A percentile compares a stretch with the other conserved stretches of the same genome.
These are phyloP conservation scores for Antedon mediterranea DNA, from an alignment of 53 echinoderm and acorn worm species.

Conservation along the genomic window DNA sequence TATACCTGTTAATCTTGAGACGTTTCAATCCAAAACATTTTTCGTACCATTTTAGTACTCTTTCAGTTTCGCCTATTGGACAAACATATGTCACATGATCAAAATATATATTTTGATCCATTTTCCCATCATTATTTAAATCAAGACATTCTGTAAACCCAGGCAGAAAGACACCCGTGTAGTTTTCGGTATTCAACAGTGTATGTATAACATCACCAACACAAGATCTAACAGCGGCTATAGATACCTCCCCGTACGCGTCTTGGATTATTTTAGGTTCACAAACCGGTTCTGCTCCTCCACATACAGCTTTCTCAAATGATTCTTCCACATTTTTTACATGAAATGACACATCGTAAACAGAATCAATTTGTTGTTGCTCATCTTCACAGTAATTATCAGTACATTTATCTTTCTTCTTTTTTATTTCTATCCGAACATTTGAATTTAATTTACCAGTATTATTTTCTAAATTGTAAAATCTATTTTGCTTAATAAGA, in stretches of 20 bases:
- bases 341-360: slow-evolving; percentile 82
- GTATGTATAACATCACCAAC: slow-evolving; percentile 81
- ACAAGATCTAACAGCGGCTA: slow-evolving; percentile 64
- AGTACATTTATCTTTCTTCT: no score
- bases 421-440: no score
- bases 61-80: slow-evolving; percentile 41
- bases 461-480: no score
- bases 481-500: no score
- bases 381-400: neutral
- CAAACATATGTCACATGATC: slow-evolving; percentile 90
- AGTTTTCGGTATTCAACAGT: slow-evolving; percentile 40
- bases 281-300: slow-evolving; percentile 43
- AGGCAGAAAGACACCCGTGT: slow-evolving; percentile 59
- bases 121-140: neutral
- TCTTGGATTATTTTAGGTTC: slow-evolving; percentile 36
- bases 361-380: slow-evolving; percentile 37
- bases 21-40: slow-evolving; percentile 80
- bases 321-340: slow-evolving; percentile 36
- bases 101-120: slow-evolving; percentile 25
- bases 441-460: no score
- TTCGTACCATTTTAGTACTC: slow-evolving; percentile 61
- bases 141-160: slow-evolving; percentile 29
- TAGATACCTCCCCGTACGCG: slow-evolving; percentile 26
- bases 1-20: slow-evolving; percentile 61
- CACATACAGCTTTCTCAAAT: slow-evolving; percentile 25